phyloP scores from a whole-genome alignment of 2,888 invertebrate species.

The Heliconius charithonia region DNA sequence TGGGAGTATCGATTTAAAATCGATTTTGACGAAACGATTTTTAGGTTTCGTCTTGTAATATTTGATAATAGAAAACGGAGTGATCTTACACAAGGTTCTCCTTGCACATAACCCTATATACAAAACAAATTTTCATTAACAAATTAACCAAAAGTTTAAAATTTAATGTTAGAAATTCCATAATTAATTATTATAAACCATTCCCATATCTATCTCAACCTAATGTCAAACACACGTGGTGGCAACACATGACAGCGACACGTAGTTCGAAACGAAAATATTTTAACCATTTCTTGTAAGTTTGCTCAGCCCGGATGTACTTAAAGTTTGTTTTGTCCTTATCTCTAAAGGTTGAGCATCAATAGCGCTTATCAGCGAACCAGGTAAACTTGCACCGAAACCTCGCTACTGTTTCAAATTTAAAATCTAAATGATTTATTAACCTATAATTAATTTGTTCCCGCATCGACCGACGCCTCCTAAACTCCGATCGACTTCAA shows the following conservation, averaged over 20 bases:
- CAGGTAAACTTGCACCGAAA: constrained; percentile 57
- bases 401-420: constrained; percentile 63
- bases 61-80: too few species aligned
- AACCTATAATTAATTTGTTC: constrained; percentile 21
- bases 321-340: constrained; percentile 66
- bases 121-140: background rate
- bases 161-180: constrained; percentile 4
- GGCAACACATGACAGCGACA: constrained; percentile 54
- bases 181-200: constrained; percentile 25
- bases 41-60: too few species aligned
- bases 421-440: constrained; percentile 38
- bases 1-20: too few species aligned
- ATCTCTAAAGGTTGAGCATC: constrained; percentile 63
- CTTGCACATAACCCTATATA: too few species aligned
- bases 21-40: too few species aligned
- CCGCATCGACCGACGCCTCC: constrained; percentile 2
- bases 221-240: constrained; percentile 44
- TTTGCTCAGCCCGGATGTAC: constrained; percentile 71
- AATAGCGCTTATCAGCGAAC: constrained; percentile 43
- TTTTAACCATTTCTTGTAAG: constrained; percentile 58
- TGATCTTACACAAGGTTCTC: too few species aligned
- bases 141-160: background rate
- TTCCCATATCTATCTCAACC: constrained; percentile 37
- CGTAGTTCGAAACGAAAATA: constrained; percentile 57
- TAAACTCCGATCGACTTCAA: constrained; percentile 14